Percentiles rank a stretch among this genome's conserved stretches.
phyloP scores from a whole-genome alignment of 2,113 vertebrate genomes.

The Carettochelys insculpta region DNA sequence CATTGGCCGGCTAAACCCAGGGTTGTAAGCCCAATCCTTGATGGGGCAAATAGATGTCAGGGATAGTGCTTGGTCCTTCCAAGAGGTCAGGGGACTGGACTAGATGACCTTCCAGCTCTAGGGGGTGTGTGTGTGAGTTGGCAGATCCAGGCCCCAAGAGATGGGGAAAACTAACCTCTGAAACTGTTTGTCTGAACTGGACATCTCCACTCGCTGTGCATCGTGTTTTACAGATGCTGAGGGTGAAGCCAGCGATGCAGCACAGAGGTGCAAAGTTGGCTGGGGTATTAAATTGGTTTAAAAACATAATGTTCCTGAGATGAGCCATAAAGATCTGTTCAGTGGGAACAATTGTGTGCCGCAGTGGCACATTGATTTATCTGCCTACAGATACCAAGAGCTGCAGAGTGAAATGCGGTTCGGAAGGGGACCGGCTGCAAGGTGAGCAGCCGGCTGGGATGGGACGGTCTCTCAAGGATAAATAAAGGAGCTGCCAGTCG shows the following conservation, averaged over 20 bases:
- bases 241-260: not conserved
- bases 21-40: too few species aligned
- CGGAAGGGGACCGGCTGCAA: too few species aligned
- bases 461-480: too few species aligned
- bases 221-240: not conserved
- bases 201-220: not conserved
- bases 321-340: not conserved
- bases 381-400: not conserved
- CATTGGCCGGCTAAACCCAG: too few species aligned
- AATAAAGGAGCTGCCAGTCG: too few species aligned
- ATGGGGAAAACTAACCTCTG: not conserved
- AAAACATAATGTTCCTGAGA: not conserved
- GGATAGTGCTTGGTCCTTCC: too few species aligned
- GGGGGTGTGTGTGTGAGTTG: too few species aligned
- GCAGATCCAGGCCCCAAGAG: not conserved
- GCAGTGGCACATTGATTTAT: not conserved
- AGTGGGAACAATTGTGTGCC: not conserved
- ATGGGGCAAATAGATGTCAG: too few species aligned
- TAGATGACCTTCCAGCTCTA: too few species aligned
- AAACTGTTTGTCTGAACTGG: not conserved
- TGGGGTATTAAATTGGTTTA: not conserved
- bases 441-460: too few species aligned
- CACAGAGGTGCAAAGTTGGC: not conserved
- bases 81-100: too few species aligned
- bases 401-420: not conserved